Base-by-base conservation (phyloP, 2,888 invertebrate genomes). In the Prosopocoilus inquinatus region DNA sequence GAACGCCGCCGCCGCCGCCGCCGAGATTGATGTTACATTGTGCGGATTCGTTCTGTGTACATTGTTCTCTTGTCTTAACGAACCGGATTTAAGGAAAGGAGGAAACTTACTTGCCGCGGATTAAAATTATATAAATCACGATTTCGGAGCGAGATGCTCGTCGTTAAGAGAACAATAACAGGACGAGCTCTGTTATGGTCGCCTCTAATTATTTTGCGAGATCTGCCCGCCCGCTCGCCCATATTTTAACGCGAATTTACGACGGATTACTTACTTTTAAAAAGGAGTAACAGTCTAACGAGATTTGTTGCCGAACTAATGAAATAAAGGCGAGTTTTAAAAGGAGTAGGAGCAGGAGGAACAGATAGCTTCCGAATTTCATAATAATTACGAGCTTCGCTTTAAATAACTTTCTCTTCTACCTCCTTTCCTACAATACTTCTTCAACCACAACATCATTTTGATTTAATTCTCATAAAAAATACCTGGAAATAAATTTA, bases 51-150 rank as follows among this genome's bases (percentile, higher is more conserved):
- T 47, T 43, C 38, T 47, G 39, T 35, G 28, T 53, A 41, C 47
- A 53, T 53, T 53, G 41, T 53, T 36, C 41, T 49, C 51, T 52
- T 45, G 51, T 45, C 16, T 36, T 52, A 52, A 52, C 35, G 51
- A 52, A 38, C 13, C 45, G 46, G 45, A 52, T 52, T 52, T 52
- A 36, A 38, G 32, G 39, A 39, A 16, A 49, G 39, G 13, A 13
- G 41, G 32, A 41, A 35, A 52, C 51, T 52, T 52, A 45, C 51
- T 46, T 45, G 32, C 28, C 28, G 11, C 11, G 46, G 51, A 52
- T 52, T 52, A 44, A 52, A 52, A 52, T 46, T 46, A 38, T 45
- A 52, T 52, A 52, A 52, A 52, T 46, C 51, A 52, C 46, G 20
- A 34, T 11, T 52, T 46, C 28, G 16, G 11, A 16, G 41, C 13